Evolutionary conservation across 2,113 vertebrate species (phyloP).

Genomic region (Heterocephalus glaber): DNA sequence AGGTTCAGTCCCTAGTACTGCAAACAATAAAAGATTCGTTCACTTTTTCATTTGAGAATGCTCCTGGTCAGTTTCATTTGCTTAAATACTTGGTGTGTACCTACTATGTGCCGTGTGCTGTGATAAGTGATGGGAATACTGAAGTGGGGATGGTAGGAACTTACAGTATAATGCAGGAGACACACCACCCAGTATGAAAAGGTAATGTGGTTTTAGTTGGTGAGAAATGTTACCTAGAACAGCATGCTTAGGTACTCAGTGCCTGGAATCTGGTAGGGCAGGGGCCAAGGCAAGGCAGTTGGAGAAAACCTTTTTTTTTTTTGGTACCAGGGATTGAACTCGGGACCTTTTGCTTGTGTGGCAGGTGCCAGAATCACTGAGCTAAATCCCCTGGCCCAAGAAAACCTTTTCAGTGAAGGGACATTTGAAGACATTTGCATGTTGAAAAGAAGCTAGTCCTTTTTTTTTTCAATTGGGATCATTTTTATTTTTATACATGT

Average conservation of each 20-base stretch:
- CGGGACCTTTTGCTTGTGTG: too few relatives aligned
- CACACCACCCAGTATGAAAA: not conserved
- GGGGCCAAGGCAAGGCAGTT: not conserved
- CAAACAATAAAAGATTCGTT: not conserved
- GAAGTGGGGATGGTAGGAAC: not conserved
- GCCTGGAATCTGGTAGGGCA: not conserved
- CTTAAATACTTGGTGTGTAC: not conserved
- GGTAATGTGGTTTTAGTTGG: not conserved
- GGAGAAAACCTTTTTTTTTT: not conserved
- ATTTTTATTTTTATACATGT: not conserved
- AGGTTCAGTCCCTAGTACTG: not conserved
- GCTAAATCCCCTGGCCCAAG: too few relatives aligned
- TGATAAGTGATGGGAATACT: not conserved
- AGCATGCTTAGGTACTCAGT: not conserved
- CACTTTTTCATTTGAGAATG: not conserved
- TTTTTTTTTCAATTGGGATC: not conserved
- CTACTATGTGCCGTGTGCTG: not conserved
- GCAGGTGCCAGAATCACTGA: too few relatives aligned
- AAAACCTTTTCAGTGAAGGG: not conserved
- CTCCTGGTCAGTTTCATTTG: not conserved
- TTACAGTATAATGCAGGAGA: not conserved
- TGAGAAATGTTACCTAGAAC: not conserved
- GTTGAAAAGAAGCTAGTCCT: not conserved
- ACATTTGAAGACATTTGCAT: conserved; percentile 21
- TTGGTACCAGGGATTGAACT: too few relatives aligned